Evolutionary conservation across 2,113 vertebrate genomes (phyloP).

Genomic region (Amblyornis subalaris): DNA sequence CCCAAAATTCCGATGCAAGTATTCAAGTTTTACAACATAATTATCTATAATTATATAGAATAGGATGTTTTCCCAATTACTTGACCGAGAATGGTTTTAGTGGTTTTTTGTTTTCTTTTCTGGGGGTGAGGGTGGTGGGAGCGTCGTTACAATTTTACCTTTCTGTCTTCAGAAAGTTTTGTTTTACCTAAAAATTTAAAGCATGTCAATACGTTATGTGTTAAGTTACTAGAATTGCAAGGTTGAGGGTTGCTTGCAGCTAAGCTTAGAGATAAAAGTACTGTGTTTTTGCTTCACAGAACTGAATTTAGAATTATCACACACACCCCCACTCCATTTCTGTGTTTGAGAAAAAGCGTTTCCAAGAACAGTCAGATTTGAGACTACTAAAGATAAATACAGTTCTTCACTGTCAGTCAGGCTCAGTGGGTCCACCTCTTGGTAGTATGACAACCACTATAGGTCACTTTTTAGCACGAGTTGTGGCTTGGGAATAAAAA

Average conservation of each 20-base stretch:
- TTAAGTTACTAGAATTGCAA: neutral
- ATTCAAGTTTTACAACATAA: conserved; percentile 43
- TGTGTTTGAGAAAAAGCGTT: neutral
- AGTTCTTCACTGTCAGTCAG: neutral
- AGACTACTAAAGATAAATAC: neutral
- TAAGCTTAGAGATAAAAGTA: neutral
- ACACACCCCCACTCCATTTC: neutral
- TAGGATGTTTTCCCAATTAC: conserved; percentile 11
- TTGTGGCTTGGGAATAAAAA: neutral
- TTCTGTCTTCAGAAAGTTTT: neutral
- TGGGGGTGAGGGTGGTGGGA: no score
- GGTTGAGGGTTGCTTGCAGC: neutral
- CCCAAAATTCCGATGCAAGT: conserved; percentile 40
- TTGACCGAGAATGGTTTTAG: neutral
- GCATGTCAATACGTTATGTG: no score
- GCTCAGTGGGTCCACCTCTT: conserved; percentile 68
- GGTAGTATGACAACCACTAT: conserved; percentile 30
- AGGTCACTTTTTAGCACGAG: neutral
- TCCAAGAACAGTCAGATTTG: neutral
- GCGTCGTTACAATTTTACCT: neutral
- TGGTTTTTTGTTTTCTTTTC: neutral
- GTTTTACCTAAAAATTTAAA: neutral
- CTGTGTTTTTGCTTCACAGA: neutral
- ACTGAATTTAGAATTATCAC: neutral
- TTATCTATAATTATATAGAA: conserved; percentile 41